Evolutionary conservation across 2,797 vertebrate species (phyloP), one percentile per base, ranked within the genome.

Genomic region (Peromyscus attwateri): DNA sequence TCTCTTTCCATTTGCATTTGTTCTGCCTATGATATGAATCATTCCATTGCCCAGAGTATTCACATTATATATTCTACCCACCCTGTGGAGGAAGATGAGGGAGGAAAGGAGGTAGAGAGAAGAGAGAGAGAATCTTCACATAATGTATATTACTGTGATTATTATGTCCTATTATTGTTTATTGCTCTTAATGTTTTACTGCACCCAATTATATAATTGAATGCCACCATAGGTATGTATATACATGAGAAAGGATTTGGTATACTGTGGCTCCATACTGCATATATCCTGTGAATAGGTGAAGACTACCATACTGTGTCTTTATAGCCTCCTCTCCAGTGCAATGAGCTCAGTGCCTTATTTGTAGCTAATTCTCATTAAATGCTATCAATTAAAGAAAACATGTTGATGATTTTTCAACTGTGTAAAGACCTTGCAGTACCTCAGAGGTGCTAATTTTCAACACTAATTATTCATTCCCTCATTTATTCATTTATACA

Each of bases 361-460:
- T 96, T 97, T 98, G 88, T 93, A 79, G 87, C 85, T 97, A 96
- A 96, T 81, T 60, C 82, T 96, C 89, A 94, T 94, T 96, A 94
- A 96, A 90, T 94, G 85, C n/a, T 90, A 92, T 89, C 92, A 96
- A 92, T 97, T 96, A 96, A 92, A 94, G 89, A 96, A 96, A 97
- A 95, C 93, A 89, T 91, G 87, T 73, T 97, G 93, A 93, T 85
- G 70, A 89, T 88, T 88, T 90, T 94, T 94, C 77, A 88, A 62
- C 76, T 94, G 88, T 96, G 55, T 94, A 95, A 97, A 97, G 87
- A 92, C 12, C 27, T 97, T 92, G 55, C 55, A n/a, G 55, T 89
- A 85, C 62, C 66, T 79, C 66, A 60, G 64, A 96, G 70, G 80
- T 96, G 93, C 93, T 96, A 94, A 96, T 97, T 96, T 97, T 94